Evolutionary conservation across 2,888 invertebrate genomes (phyloP).

Genomic region (Timandra comae): DNA sequence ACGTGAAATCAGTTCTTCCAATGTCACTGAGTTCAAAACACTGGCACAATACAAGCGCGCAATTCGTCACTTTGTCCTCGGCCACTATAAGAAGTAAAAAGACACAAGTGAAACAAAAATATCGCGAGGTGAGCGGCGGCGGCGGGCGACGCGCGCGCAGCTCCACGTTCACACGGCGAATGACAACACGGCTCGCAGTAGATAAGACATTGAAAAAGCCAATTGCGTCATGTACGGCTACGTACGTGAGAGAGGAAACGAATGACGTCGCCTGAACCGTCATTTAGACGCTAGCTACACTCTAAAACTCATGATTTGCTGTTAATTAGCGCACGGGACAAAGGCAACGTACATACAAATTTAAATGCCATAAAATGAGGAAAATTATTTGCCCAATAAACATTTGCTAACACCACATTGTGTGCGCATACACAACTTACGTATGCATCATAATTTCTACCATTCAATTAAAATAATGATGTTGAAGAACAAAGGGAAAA

Average conservation of each 20-base stretch:
- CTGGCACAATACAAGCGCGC: slow-evolving; percentile 61
- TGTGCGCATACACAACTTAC: too few species aligned
- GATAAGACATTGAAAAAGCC: slow-evolving; percentile 77
- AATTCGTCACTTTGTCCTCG: slow-evolving; percentile 70
- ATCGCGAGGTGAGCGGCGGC: slow-evolving; percentile 48
- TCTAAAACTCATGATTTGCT: slow-evolving; percentile 50
- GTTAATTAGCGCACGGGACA: slow-evolving; percentile 46
- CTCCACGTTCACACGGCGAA: slow-evolving; percentile 63
- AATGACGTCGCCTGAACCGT: slow-evolving; percentile 65
- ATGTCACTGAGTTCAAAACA: slow-evolving; percentile 69
- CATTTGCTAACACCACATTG: too few species aligned
- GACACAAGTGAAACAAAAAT: slow-evolving; percentile 64
- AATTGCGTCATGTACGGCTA: slow-evolving; percentile 75
- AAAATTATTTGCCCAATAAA: too few species aligned
- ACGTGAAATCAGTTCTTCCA: slow-evolving; percentile 41
- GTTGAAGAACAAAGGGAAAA: slow-evolving; percentile 7
- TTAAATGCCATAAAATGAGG: too few species aligned
- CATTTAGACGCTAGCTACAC: slow-evolving; percentile 52
- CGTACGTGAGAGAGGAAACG: slow-evolving; percentile 71
- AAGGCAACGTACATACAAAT: slow-evolving; percentile 21
- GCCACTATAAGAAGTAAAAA: slow-evolving; percentile 58
- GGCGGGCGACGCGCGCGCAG: slow-evolving; percentile 69
- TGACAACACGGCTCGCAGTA: slow-evolving; percentile 71
- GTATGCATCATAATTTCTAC: too few species aligned
- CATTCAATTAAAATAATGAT: slow-evolving; percentile 1